Base-by-base conservation (phyloP, 2,888 invertebrate species). In the Stenotaenia linearis region DNA sequence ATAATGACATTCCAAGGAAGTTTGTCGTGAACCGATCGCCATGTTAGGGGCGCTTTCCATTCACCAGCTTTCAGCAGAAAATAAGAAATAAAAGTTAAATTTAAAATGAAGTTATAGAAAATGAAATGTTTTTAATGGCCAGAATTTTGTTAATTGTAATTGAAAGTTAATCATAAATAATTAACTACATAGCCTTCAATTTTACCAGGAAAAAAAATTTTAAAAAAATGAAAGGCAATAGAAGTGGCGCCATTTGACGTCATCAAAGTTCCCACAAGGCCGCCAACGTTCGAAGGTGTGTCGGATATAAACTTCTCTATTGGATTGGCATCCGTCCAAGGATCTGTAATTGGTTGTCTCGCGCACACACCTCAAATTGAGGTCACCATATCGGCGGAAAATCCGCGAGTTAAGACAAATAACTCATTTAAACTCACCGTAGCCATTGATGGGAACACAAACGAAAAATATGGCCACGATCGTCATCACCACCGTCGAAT, bases 1-100 rank as follows among this genome's bases (percentile, higher is more conserved):
- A 96, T 91, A 30, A 96, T 90, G 4, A 96, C 89, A 75, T 95
- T 94, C 97, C 97, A 97, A 4, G 96, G 95, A 83, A 96, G 91
- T 85, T 93, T 94, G 79, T 92, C 90, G 84, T 95, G 93, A 28
- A 95, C 90, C 74, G 91, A 91, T 81, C 92, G 91, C 96, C 96
- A 97, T 21, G 56, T 61, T 25, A 61, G 25, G 0, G 61, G 25
- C 15, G 61, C 23, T 23, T 61, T 61, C 61, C 61, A 61, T 61
- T 61, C 61, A 1, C 2, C 12, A 61, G 7, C 61, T 61, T 23
- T 5, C 1, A 56, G 3, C 2, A 69, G 2, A 28, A 18, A 69
- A 69, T 9, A 28, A 12, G 2, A 69, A 69, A 3, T 28, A 69
- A 69, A 69, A 2, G 10, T 6, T 6, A 21, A 56, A 56, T 56